Conservation (phyloP, 2,113 vertebrate genomes). For the Cariama cristata region DNA sequence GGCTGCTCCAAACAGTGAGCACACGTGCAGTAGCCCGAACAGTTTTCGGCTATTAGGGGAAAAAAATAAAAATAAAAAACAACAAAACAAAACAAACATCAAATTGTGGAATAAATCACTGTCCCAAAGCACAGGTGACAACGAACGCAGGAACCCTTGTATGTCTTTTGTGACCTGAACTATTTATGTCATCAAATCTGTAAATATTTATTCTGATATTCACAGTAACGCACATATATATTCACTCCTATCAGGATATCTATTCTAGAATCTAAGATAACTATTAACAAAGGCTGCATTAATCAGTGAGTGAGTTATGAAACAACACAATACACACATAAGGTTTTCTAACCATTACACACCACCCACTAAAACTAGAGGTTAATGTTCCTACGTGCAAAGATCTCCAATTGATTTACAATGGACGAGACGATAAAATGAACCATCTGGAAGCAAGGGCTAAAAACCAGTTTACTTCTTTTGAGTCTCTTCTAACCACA, state of each 20-base stretch:
- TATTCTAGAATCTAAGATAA: neutral
- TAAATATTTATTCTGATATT: neutral
- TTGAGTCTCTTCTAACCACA: neutral
- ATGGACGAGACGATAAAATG: neutral
- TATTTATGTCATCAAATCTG: neutral
- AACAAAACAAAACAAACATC: neutral
- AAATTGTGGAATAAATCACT: neutral
- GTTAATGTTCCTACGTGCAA: neutral
- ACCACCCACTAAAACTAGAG: neutral
- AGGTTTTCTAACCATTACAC: neutral
- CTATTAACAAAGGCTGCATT: neutral
- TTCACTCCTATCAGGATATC: neutral
- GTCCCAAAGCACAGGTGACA: neutral
- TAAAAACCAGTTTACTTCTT: neutral
- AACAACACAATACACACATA: neutral
- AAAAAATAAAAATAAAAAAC: neutral
- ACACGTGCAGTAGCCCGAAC: constrained; percentile 94
- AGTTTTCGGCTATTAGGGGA: constrained; percentile 87
- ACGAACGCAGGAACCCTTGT: fast-evolving
- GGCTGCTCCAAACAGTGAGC: constrained; percentile 94
- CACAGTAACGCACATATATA: neutral
- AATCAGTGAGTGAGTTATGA: neutral
- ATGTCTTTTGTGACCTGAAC: neutral
- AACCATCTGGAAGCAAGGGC: neutral
- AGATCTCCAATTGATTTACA: neutral